Conservation (phyloP, 2,888 invertebrate genomes). For the Ophion ventricosus region DNA sequence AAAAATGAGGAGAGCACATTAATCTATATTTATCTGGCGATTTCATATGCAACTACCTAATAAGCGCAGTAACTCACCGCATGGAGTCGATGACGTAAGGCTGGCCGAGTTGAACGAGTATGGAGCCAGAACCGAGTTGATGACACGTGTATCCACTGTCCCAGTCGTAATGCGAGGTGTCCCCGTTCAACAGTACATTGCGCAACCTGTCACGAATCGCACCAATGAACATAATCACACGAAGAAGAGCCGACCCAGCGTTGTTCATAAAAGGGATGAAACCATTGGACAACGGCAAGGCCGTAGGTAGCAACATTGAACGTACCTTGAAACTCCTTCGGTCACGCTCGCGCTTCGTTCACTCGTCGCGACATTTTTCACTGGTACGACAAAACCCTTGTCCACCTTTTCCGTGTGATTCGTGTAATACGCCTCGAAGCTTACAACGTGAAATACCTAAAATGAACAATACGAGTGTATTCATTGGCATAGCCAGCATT, state of each 20-base stretch:
- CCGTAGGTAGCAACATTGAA: neutral
- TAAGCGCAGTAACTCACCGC: constrained; percentile 83
- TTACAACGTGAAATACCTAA: constrained; percentile 95
- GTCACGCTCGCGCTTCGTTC: constrained; percentile 96
- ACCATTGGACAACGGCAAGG: too few species aligned
- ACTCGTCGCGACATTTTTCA: constrained; percentile 96
- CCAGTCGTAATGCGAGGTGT: constrained; percentile 98
- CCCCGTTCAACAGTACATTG: constrained; percentile 98
- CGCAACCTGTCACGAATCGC: constrained; percentile 87
- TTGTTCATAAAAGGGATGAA: too few species aligned
- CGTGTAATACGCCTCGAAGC: constrained; percentile 95
- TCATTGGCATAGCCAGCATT: too few species aligned
- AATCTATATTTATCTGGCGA: too few species aligned
- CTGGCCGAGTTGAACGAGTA: constrained; percentile 97
- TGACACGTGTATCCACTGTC: constrained; percentile 99
- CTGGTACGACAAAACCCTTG: constrained; percentile 91
- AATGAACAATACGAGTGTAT: constrained; percentile 12
- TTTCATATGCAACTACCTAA: neutral
- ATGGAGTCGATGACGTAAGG: constrained; percentile 96
- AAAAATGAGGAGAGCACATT: too few species aligned
- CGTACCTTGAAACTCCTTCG: constrained; percentile 94
- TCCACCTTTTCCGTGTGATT: constrained; percentile 89
- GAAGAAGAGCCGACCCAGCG: too few species aligned
- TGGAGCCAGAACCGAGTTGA: constrained; percentile 96
- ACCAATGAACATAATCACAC: too few species aligned